Conservation (phyloP, 92 coral and sea anemone genomes). For the Actinostola sp. region DNA sequence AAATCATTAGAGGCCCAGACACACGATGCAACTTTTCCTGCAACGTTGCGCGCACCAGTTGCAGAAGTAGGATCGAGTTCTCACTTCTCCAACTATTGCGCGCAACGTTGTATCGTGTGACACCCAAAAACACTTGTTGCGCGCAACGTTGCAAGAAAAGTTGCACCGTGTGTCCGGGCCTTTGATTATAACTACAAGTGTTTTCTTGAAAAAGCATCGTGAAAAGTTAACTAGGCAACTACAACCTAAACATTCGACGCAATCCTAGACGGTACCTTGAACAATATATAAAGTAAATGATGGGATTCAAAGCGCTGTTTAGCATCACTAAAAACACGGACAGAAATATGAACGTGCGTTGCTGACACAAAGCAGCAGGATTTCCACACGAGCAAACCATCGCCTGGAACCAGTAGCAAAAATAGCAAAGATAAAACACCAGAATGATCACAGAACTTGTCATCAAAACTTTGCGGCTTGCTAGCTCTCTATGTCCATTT, state of each 20-base stretch:
- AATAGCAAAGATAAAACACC: constrained; percentile 36
- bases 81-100: too few species aligned
- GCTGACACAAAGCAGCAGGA: constrained; percentile 8
- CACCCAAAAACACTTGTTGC: too few species aligned
- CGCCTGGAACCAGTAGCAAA: constrained; percentile 25
- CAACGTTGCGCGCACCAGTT: too few species aligned
- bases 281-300: constrained; percentile 26
- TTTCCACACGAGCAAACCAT: constrained; percentile 4
- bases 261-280: constrained; percentile 32
- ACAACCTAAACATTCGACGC: background rate
- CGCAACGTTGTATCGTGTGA: too few species aligned
- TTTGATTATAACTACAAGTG: too few species aligned
- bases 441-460: constrained; percentile 28
- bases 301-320: constrained; percentile 36
- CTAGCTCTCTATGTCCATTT: constrained; percentile 1
- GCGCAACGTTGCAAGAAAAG: too few species aligned
- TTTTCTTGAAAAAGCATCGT: too few species aligned
- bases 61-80: too few species aligned
- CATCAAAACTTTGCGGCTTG: constrained; percentile 27
- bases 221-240: too few species aligned
- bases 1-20: too few species aligned
- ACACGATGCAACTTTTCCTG: too few species aligned
- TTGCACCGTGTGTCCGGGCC: too few species aligned
- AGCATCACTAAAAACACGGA: constrained; percentile 25
- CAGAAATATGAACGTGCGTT: constrained; percentile 3